A percentile compares a stretch with the other conserved stretches of the same genome.
These are phyloP conservation scores for Drosophila suboccidentalis DNA, from an alignment of 2,888 invertebrate species.

Conservation along the genomic window DNA sequence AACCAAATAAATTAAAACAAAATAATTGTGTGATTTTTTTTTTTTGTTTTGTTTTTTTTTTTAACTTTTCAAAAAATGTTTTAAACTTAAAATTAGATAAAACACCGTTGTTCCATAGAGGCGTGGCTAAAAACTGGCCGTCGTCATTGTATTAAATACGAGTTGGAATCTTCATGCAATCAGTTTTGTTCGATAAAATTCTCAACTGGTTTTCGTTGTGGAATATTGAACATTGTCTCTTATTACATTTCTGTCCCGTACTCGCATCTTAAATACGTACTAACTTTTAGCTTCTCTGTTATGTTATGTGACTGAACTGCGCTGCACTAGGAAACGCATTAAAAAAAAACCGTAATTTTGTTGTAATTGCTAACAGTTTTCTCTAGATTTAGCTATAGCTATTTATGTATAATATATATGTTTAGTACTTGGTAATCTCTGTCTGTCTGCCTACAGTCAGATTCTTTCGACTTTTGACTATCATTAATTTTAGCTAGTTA, in stretches of 20 bases:
- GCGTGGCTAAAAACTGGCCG: conserved; percentile 24
- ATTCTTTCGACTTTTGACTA: conserved; percentile 41
- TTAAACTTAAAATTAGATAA: conserved; percentile 24
- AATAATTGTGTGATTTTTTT: conserved; percentile 7
- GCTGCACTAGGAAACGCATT: conserved; percentile 50
- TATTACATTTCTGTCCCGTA: neutral
- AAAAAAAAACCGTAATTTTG: conserved; percentile 10
- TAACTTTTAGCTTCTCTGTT: conserved; percentile 16
- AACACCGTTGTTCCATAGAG: conserved; percentile 19
- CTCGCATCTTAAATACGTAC: conserved; percentile 2
- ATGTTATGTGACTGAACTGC: conserved; percentile 28
- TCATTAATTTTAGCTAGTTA: conserved; percentile 62
- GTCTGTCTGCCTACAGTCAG: conserved; percentile 46
- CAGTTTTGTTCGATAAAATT: conserved; percentile 1
- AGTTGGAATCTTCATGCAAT: neutral
- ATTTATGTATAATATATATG: conserved; percentile 6
- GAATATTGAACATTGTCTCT: neutral
- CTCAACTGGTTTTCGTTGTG: neutral
- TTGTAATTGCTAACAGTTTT: conserved; percentile 43
- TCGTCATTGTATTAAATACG: conserved; percentile 15
- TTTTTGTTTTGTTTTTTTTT: conserved; percentile 17
- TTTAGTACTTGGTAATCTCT: conserved; percentile 30
- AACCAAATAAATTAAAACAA: conserved; percentile 29
- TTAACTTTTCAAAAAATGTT: conserved; percentile 18
- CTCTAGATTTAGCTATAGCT: conserved; percentile 6